phyloP scores from a whole-genome alignment of 2,888 invertebrate genomes.

The Synergus gifuensis region DNA sequence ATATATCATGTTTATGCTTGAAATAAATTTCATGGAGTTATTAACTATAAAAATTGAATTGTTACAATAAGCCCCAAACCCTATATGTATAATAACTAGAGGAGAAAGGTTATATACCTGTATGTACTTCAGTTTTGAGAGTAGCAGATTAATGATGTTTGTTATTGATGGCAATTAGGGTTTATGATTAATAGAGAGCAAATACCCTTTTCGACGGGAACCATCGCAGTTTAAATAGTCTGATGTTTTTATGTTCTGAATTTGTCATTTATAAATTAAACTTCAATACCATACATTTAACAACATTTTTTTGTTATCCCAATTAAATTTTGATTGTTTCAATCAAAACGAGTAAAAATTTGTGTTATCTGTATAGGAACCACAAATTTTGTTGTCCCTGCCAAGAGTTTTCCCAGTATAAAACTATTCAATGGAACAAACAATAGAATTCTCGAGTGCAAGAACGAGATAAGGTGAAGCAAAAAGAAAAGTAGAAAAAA shows the following conservation, averaged over 20 bases:
- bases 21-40: background rate
- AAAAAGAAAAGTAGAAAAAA: background rate
- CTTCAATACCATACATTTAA: too few species aligned
- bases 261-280: background rate
- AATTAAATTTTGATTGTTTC: too few species aligned
- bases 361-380: too few species aligned
- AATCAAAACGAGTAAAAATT: too few species aligned
- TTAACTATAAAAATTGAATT: background rate
- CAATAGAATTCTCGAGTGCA: slow-evolving; percentile 16
- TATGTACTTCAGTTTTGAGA: background rate
- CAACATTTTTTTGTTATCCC: too few species aligned
- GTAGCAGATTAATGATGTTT: slow-evolving; percentile 29
- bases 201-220: background rate
- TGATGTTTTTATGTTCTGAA: background rate
- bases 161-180: slow-evolving; percentile 14
- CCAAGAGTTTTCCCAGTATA: background rate
- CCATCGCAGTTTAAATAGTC: background rate
- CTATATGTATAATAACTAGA: background rate
- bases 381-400: background rate
- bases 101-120: background rate
- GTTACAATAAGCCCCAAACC: background rate
- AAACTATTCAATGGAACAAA: slow-evolving; percentile 14
- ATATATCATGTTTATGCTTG: background rate
- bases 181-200: slow-evolving; percentile 24
- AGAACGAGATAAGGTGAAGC: slow-evolving; percentile 13